Conservation (phyloP, 2,113 vertebrate genomes). For the Oplegnathus fasciatus region DNA sequence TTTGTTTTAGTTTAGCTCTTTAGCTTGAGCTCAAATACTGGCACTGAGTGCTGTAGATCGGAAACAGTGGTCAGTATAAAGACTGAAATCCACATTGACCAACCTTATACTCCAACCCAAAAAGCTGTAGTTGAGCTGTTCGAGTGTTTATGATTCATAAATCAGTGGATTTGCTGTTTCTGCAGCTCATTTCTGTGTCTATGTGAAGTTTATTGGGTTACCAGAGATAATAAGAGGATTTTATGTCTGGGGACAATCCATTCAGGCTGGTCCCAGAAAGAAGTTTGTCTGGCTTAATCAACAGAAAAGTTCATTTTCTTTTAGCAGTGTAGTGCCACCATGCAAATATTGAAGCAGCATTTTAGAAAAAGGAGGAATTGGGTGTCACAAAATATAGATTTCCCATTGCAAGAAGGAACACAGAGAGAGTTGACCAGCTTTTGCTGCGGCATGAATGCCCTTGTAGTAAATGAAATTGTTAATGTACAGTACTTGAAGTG, state of each 20-base stretch:
- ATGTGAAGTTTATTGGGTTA: constrained; percentile 24
- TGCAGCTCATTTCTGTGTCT: constrained; percentile 9
- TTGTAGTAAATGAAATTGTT: constrained; percentile 32
- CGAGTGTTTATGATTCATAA: neutral
- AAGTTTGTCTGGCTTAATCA: constrained; percentile 34
- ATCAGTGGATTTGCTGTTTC: constrained; percentile 12
- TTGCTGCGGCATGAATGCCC: constrained; percentile 12
- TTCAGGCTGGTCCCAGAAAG: constrained; percentile 11
- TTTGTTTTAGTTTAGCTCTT: constrained; percentile 43
- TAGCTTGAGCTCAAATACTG: constrained; percentile 29
- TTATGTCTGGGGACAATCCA: constrained; percentile 20
- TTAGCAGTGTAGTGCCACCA: neutral
- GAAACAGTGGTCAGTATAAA: constrained; percentile 38
- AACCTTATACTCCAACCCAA: neutral
- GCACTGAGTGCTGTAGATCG: constrained; percentile 23
- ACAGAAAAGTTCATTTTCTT: neutral
- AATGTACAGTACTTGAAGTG: neutral
- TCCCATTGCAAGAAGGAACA: constrained; percentile 13
- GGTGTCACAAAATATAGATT: constrained; percentile 36
- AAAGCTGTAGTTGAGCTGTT: constrained; percentile 2
- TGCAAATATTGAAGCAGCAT: constrained; percentile 14
- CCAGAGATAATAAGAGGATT: constrained; percentile 26
- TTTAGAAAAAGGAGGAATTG: constrained; percentile 17
- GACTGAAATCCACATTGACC: constrained; percentile 32
- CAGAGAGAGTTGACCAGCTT: constrained; percentile 11